These are phyloP conservation scores for Neogobius melanostomus DNA, from an alignment of 2,113 vertebrate genomes.

Conservation along the genomic window DNA sequence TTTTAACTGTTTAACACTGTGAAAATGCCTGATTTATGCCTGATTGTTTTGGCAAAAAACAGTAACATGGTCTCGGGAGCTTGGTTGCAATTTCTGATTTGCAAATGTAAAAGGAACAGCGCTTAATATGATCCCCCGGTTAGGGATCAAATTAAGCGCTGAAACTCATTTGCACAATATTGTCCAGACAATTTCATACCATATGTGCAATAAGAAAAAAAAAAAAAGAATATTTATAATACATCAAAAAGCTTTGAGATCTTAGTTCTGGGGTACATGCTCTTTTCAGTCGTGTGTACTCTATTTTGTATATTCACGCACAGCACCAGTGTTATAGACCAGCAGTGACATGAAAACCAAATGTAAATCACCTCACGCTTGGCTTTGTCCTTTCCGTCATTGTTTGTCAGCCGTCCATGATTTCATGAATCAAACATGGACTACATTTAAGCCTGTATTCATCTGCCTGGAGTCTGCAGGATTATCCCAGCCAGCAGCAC, in stretches of 20 bases:
- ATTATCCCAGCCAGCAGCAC: constrained; percentile 46
- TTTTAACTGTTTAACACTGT: not conserved
- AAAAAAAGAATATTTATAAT: no score
- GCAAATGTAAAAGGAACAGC: no score
- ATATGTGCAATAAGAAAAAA: no score
- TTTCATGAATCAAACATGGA: constrained; percentile 7
- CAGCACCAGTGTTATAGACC: not conserved
- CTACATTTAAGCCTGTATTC: constrained; percentile 14
- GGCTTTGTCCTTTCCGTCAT: constrained; percentile 1
- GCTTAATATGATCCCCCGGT: no score
- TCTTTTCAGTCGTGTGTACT: not conserved
- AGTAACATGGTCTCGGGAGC: no score
- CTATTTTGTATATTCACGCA: not conserved
- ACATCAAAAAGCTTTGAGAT: no score
- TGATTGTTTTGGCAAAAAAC: not conserved
- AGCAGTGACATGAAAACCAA: not conserved
- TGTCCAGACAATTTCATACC: no score
- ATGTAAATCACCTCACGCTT: constrained; percentile 4
- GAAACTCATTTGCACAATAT: no score
- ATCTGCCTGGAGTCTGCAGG: constrained; percentile 2
- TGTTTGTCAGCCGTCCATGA: constrained; percentile 6
- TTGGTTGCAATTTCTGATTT: no score
- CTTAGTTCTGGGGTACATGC: not conserved
- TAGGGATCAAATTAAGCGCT: no score
- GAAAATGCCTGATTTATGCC: not conserved